These are phyloP conservation scores for Pardosa pseudoannulata DNA, from an alignment of 2,888 invertebrate species.

Conservation along the genomic window DNA sequence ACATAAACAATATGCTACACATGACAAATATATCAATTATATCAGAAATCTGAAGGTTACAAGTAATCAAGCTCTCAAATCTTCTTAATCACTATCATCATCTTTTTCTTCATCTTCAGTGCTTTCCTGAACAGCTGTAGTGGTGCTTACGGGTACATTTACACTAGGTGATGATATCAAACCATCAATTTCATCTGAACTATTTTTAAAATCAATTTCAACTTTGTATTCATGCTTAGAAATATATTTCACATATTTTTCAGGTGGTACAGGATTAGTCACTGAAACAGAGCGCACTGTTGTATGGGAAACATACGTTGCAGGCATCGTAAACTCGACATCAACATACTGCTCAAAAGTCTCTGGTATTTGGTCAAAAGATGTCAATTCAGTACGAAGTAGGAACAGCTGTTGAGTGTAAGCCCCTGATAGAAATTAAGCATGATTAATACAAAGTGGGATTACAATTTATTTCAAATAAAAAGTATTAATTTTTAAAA, in stretches of 20 bases:
- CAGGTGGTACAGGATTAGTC: conserved; percentile 88
- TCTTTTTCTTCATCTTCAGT: conserved; percentile 76
- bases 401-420: conserved; percentile 98
- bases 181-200: conserved; percentile 76
- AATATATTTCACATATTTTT: conserved; percentile 97
- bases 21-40: conserved; percentile 52
- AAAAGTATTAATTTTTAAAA: no score
- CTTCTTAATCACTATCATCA: conserved; percentile 74
- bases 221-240: conserved; percentile 97
- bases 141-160: conserved; percentile 61
- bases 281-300: conserved; percentile 96
- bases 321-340: conserved; percentile 99
- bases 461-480: no score
- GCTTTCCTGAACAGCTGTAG: conserved; percentile 66
- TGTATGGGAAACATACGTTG: conserved; percentile 94
- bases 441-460: no score
- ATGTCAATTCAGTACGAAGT: conserved; percentile 94
- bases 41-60: conserved; percentile 49
- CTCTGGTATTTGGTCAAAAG: conserved; percentile 97
- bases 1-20: conserved; percentile 48
- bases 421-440: conserved; percentile 83
- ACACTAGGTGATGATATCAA: conserved; percentile 63
- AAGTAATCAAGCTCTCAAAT: conserved; percentile 52
- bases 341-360: conserved; percentile 90
- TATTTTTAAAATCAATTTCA: conserved; percentile 91